Percentiles rank a stretch among this genome's conserved stretches.
Evolutionary conservation across 2,888 invertebrate species (phyloP).

Genomic region (Eupelmus urozonus): DNA sequence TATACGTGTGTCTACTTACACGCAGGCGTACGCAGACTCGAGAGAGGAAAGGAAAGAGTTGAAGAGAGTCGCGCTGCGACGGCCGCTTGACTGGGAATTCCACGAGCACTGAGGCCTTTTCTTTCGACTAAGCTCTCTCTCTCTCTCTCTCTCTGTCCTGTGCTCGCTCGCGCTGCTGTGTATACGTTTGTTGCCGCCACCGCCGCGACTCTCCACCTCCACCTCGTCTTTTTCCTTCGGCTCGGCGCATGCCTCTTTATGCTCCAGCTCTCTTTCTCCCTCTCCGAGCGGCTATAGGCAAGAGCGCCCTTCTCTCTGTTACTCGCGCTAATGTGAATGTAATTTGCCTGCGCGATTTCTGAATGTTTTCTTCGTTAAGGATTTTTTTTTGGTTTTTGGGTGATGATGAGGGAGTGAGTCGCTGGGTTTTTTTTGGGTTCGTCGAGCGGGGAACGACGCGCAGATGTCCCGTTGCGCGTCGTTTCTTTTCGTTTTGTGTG

Average conservation of each 20-base stretch:
- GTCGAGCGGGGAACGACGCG: no score
- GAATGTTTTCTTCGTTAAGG: not conserved
- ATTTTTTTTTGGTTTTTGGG: not conserved
- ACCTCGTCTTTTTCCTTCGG: slow-evolving; percentile 8
- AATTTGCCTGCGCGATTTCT: slow-evolving; percentile 16
- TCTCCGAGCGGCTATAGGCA: not conserved
- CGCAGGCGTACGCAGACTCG: no score
- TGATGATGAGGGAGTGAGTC: not conserved
- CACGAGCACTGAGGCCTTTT: not conserved
- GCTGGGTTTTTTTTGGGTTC: no score
- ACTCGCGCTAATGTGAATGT: not conserved
- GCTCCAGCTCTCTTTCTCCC: slow-evolving; percentile 30
- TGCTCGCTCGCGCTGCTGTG: not conserved
- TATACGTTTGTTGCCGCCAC: not conserved
- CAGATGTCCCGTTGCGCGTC: no score
- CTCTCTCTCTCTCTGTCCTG: not conserved
- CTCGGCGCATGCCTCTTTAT: slow-evolving; percentile 58
- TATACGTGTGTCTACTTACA: no score
- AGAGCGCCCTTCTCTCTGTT: not conserved
- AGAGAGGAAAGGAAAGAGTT: no score
- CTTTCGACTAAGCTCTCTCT: not conserved
- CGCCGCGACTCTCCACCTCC: slow-evolving; percentile 14
- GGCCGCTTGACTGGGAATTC: not conserved
- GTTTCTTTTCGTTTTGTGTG: no score
- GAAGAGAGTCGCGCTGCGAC: no score